These are phyloP conservation scores for Thaleichthys pacificus DNA, from an alignment of 2,797 vertebrate species.

Conservation along the genomic window DNA sequence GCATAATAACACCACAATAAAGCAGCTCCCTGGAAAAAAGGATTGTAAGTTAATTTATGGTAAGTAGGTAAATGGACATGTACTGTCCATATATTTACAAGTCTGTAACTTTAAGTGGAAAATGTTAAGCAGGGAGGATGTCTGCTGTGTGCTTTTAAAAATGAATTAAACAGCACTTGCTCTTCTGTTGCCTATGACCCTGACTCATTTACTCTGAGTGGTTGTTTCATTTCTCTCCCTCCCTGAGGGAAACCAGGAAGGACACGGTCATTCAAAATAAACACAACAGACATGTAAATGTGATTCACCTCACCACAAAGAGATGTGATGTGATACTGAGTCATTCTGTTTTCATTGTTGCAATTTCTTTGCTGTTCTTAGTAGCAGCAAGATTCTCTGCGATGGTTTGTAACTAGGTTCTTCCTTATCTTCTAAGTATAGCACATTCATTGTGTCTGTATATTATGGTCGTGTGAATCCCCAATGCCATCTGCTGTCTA, in stretches of 20 bases:
- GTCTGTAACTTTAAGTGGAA: not conserved
- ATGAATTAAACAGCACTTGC: not conserved
- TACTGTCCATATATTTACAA: not conserved
- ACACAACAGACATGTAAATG: not conserved
- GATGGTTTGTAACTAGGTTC: not conserved
- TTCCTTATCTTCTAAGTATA: not conserved
- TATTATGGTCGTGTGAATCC: not conserved
- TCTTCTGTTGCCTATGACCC: not conserved
- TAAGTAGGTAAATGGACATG: no score
- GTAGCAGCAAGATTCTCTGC: not conserved
- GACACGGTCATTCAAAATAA: not conserved
- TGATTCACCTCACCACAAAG: no score
- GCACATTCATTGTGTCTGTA: not conserved
- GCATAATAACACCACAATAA: not conserved
- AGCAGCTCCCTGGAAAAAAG: not conserved
- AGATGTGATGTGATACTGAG: not conserved
- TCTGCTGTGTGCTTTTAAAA: not conserved
- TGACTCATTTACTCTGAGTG: not conserved
- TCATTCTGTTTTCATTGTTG: not conserved
- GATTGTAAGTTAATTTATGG: no score
- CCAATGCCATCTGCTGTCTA: slow-evolving; percentile 4
- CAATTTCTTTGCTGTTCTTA: not conserved
- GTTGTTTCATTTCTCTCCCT: not conserved
- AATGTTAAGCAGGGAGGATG: not conserved
- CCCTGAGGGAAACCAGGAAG: not conserved